Base-by-base conservation (phyloP, 2,888 invertebrate genomes). In the Tenthredo notha region DNA sequence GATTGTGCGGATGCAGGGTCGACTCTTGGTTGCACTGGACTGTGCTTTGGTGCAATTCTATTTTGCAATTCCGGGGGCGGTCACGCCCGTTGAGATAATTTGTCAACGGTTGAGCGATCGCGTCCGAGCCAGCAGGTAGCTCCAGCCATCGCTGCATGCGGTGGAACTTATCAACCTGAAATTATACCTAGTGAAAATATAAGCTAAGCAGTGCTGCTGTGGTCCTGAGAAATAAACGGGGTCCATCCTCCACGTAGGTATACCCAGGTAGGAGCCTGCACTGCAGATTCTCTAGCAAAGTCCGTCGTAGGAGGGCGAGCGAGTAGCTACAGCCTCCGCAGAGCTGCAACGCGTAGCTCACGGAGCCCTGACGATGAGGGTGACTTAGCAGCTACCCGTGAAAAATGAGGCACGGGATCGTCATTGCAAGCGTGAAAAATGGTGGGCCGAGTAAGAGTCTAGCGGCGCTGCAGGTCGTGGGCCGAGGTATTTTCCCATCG, bases 341-440 rank as follows among this genome's bases (percentile, higher is more conserved):
- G 33, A 7, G 33, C 25, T 5, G 21, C 12, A 61, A 33, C 6
- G 15, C 33, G 67, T 29, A 67, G 33, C 33, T 47, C 25, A 5
- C 74, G 12, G 10, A 40, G 37, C n/a, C 40, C n/a, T n/a, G 75
- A 50, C 21, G 5, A 58, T 54, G 84, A 87, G 87, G 87, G 87
- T 88, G 86, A 87, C 85, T 88, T 85, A 58, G 85, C 84, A 84
- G 61, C 77, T 33, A 84, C 83, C 82, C 77, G 82, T 87, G 87
- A 88, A 87, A 87, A 87, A 88, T 87, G 87, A 87, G 86, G 84
- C 84, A 33, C 74, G 74, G 78, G 87, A 87, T 88, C 85, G 86
- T 87, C 85, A 82, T 82, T 84, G 83, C 65, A 80, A 40, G 43
- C 78, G 86, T 88, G 87, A 88, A 90, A 90, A 90, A 89, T 88